phyloP scores from a whole-genome alignment of 2,113 vertebrate species.

The Labeo rohita region DNA sequence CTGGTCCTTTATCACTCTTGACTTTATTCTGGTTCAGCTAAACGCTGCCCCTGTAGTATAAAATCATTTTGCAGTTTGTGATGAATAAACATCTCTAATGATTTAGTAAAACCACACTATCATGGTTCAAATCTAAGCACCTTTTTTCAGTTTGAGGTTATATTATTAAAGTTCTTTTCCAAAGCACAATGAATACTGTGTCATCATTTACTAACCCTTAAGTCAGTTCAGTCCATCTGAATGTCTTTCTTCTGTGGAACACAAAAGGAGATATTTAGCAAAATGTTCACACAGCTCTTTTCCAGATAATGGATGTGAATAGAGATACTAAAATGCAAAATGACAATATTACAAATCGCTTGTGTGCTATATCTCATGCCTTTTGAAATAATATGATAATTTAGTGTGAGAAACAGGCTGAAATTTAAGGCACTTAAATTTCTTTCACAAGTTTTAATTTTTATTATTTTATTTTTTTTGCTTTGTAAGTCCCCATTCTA shows the following conservation, averaged over 20 bases:
- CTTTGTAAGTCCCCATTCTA: no score
- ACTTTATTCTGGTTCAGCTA: neutral
- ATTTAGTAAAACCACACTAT: neutral
- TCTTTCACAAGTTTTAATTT: no score
- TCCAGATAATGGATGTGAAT: no score
- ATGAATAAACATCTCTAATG: neutral
- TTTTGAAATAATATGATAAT: no score
- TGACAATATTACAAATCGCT: no score
- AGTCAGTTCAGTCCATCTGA: neutral
- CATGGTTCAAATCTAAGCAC: neutral
- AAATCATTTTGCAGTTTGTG: conserved; percentile 5
- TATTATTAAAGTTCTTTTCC: neutral
- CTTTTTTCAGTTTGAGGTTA: neutral
- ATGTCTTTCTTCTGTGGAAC: neutral
- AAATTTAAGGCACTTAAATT: no score
- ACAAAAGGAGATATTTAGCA: neutral
- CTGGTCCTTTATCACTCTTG: neutral
- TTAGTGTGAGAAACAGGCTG: no score
- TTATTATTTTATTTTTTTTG: no score
- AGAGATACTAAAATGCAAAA: no score
- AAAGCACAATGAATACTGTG: neutral
- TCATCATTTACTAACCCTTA: neutral
- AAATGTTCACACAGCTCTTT: neutral
- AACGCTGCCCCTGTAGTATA: neutral
- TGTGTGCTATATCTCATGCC: no score